Conservation (phyloP, 2,113 vertebrate species). For the Opisthocomus hoazin region DNA sequence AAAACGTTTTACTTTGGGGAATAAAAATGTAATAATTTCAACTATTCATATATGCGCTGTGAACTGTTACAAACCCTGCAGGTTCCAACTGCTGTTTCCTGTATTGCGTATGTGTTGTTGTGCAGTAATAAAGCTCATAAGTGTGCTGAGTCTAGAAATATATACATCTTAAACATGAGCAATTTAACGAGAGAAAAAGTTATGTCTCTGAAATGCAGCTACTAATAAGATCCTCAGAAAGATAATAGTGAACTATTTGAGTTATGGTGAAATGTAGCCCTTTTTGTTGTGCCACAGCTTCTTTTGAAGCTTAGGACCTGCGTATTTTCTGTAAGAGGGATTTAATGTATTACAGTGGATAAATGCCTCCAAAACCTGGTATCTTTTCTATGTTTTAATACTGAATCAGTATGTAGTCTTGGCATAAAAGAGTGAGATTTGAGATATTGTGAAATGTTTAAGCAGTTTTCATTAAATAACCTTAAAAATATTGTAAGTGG, state of each 20-base stretch:
- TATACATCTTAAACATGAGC: background rate
- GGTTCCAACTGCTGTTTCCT: slow-evolving; percentile 26
- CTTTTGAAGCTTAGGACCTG: background rate
- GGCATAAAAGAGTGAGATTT: background rate
- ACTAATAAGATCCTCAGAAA: background rate
- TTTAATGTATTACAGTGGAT: background rate
- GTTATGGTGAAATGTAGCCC: background rate
- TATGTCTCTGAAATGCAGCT: background rate
- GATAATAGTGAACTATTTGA: background rate
- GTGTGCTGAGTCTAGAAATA: background rate
- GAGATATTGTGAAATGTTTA: background rate
- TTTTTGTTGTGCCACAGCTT: background rate
- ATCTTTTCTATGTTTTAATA: background rate
- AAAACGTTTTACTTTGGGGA: slow-evolving; percentile 46
- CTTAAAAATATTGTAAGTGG: background rate
- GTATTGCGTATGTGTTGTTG: background rate
- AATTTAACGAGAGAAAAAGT: background rate
- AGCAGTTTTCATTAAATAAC: background rate
- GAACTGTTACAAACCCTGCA: slow-evolving; percentile 18
- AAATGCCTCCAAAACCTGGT: background rate
- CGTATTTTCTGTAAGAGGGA: background rate
- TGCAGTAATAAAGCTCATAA: background rate
- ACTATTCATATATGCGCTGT: slow-evolving; percentile 15
- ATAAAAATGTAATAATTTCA: slow-evolving; percentile 55
- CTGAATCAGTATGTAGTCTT: background rate